Conservation (phyloP, 2,888 invertebrate genomes). For the Callimorpha dominula region DNA sequence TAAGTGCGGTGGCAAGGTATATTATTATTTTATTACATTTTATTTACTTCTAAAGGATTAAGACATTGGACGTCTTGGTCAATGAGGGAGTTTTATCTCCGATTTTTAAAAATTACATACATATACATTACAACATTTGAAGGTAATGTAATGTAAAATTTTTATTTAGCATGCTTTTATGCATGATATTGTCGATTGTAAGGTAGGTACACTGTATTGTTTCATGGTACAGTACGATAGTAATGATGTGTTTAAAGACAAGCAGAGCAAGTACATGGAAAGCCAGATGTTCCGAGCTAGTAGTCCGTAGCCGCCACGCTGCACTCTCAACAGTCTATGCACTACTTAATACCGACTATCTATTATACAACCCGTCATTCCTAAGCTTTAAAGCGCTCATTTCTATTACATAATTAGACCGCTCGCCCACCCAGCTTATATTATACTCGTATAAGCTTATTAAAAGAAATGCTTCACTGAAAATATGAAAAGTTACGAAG, state of each 20-base stretch:
- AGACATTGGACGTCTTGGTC: neutral
- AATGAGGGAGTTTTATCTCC: neutral
- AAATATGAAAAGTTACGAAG: constrained; percentile 26
- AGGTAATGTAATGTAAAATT: neutral
- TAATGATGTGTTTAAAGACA: constrained; percentile 9
- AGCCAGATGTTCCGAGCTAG: constrained; percentile 78
- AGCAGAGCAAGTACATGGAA: constrained; percentile 67
- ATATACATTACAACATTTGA: neutral
- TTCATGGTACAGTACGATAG: neutral
- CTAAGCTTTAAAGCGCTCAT: constrained; percentile 25
- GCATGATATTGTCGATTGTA: neutral
- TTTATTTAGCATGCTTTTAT: neutral
- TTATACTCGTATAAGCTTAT: constrained; percentile 17
- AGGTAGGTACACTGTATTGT: neutral
- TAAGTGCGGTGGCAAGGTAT: no score
- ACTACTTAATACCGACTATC: constrained; percentile 58
- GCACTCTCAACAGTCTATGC: constrained; percentile 71
- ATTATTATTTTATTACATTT: neutral
- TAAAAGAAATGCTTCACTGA: constrained; percentile 31
- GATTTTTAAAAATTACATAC: neutral
- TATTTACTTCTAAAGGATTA: neutral
- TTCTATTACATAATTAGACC: constrained; percentile 26
- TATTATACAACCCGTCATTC: constrained; percentile 27
- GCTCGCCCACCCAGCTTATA: constrained; percentile 7
- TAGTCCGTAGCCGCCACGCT: constrained; percentile 75